Conservation (phyloP, 2,888 invertebrate genomes). For the Masnerella sp. region DNA sequence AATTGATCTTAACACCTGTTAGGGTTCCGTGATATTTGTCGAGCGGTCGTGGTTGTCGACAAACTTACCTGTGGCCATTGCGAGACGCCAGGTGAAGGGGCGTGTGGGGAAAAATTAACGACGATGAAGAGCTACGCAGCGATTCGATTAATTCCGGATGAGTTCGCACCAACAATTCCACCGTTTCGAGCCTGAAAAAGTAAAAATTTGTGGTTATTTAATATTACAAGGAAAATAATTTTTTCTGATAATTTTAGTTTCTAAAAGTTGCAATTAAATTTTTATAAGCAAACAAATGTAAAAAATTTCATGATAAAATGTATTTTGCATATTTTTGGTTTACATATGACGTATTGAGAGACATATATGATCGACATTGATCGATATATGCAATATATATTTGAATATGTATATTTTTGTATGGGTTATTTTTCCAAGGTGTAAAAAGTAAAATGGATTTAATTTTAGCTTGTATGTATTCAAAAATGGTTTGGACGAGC, state of each 20-base stretch:
- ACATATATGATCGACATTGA: too few relatives aligned
- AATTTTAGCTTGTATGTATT: neutral
- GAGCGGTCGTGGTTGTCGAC: neutral
- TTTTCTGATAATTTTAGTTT: too few relatives aligned
- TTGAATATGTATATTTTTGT: too few relatives aligned
- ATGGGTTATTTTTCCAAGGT: too few relatives aligned
- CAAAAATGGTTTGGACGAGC: neutral
- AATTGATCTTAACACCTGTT: constrained; percentile 25
- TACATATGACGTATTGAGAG: too few relatives aligned
- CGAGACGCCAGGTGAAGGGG: constrained; percentile 95
- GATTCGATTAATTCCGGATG: constrained; percentile 90
- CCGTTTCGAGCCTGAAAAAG: constrained; percentile 87
- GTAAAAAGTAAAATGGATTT: neutral
- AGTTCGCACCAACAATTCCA: constrained; percentile 89
- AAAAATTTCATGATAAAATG: too few relatives aligned
- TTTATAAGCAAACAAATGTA: too few relatives aligned
- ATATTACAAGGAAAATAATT: too few relatives aligned
- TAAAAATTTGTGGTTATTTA: too few relatives aligned
- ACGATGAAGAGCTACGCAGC: constrained; percentile 80
- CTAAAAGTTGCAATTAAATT: too few relatives aligned
- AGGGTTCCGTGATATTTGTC: constrained; percentile 27
- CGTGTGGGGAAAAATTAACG: constrained; percentile 84
- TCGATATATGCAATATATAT: too few relatives aligned
- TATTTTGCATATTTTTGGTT: too few relatives aligned
- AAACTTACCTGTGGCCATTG: constrained; percentile 91